Base-by-base conservation (phyloP, 2,113 vertebrate genomes). In the Porphyrio hochstetteri region DNA sequence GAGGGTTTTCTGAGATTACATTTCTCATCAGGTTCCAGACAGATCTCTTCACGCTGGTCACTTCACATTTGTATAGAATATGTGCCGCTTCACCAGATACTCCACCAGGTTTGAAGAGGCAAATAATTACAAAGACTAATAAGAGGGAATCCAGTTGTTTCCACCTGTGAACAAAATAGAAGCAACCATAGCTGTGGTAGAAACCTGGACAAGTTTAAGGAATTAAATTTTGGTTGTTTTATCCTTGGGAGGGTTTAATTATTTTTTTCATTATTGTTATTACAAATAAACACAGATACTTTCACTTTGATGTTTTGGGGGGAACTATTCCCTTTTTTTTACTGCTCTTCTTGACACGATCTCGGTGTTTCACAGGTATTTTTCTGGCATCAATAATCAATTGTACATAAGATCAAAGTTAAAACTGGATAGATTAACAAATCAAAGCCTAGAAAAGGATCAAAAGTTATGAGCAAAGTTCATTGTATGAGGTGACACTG, bases 11-110 rank as follows among this genome's bases (percentile, higher is more conserved):
- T 89, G 60, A 35, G 67, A 67, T 90, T 70, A 68, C 28, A 64
- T 89, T 82, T 85, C 82, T 91, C 81, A 65, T 90, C 87, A 91
- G 86, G 85, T 92, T 88, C 71, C 70, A 93, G 83, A 16, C 80
- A 92, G 48, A 85, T 61, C 75, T 80, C 40, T 93, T 81, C 78
- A 74, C 40, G 5, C 65, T 74, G 72, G 36, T 93, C 86, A 76
- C 46, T 92, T 90, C 29, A 28, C 44, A 69, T 96, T 92, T 70
- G 52, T 76, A 24, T 16, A 83, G 42, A 83, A 16, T 71, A 31
- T 19, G 11, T 40, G 38, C 60, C 4, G 7, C 64, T 87, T 55
- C 65, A n/a, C 53, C 53, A 68, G 42, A 76, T 38, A 11, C 33
- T 83, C 46, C 11, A 13, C 12, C 3, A 17, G 11, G 3, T 91